phyloP scores from a whole-genome alignment of 2,113 vertebrate genomes.

The Loxodonta africana region DNA sequence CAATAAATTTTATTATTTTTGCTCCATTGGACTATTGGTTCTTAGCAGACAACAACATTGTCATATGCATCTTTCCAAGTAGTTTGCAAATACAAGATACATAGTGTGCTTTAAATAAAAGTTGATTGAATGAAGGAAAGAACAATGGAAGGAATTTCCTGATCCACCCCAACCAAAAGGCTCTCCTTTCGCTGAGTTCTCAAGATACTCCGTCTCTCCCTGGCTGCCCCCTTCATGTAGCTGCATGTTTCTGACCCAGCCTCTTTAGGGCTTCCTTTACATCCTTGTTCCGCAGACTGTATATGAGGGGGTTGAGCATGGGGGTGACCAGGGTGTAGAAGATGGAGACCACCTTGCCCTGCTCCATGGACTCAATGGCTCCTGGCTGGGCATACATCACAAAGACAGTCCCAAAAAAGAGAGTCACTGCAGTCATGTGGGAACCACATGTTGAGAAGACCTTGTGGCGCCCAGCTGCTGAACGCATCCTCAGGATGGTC shows the following conservation, averaged over 20 bases:
- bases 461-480: neutral
- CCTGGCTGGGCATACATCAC: neutral
- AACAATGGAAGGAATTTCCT: too few relatives aligned
- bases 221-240: neutral
- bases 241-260: neutral
- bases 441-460: slow-evolving; percentile 21
- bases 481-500: neutral
- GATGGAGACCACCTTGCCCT: slow-evolving; percentile 47
- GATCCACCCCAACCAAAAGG: too few relatives aligned
- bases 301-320: slow-evolving; percentile 65
- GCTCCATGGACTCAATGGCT: neutral
- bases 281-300: slow-evolving; percentile 53
- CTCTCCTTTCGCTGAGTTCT: too few relatives aligned
- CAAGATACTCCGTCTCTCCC: neutral
- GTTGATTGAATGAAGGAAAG: neutral
- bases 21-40: neutral
- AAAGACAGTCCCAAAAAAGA: neutral
- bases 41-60: neutral
- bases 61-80: neutral
- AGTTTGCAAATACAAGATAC: neutral
- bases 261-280: slow-evolving; percentile 41
- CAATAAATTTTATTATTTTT: neutral
- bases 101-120: neutral
- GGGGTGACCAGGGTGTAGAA: slow-evolving; percentile 64
- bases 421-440: neutral